These are phyloP conservation scores for Pempheris klunzingeri DNA, from an alignment of 2,797 vertebrate species.

Conservation along the genomic window DNA sequence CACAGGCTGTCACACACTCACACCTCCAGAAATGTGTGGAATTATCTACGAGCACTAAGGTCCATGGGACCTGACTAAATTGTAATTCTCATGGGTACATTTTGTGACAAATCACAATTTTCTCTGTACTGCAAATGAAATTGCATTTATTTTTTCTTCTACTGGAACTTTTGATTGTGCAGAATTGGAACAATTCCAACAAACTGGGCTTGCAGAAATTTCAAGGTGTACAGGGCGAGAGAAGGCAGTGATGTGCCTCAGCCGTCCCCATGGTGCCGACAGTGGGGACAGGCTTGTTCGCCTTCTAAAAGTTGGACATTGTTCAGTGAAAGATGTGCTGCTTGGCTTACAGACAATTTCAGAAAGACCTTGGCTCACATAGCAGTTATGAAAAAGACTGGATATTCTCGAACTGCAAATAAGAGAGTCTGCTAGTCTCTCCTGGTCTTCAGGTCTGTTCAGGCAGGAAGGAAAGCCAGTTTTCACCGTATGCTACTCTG, in stretches of 20 bases:
- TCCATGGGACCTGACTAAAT: constrained; percentile 29
- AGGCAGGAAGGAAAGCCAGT: too few species aligned
- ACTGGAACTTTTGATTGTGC: constrained; percentile 10
- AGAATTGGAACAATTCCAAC: constrained; percentile 23
- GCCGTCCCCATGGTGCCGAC: neutral
- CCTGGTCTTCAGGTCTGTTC: neutral
- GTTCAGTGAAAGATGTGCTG: constrained; percentile 1
- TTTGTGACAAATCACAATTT: constrained; percentile 37
- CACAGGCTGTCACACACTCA: constrained; percentile 14
- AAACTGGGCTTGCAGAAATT: constrained; percentile 34
- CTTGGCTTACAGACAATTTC: constrained; percentile 10
- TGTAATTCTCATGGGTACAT: constrained; percentile 10
- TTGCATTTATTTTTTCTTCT: constrained; percentile 5
- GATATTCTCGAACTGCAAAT: constrained; percentile 2
- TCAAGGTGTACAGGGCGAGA: constrained; percentile 2
- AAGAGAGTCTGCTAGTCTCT: neutral
- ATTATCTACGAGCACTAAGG: constrained; percentile 9
- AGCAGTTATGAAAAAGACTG: neutral
- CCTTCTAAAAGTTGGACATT: constrained; percentile 1
- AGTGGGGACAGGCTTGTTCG: neutral
- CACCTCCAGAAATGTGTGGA: constrained; percentile 18
- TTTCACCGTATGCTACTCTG: neutral
- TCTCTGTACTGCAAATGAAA: constrained; percentile 5
- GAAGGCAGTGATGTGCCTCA: neutral
- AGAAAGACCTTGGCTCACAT: neutral